A percentile compares a stretch with the other conserved stretches of the same genome.
phyloP scores from a whole-genome alignment of 2,888 invertebrate species.

The Papilio demoleus region DNA sequence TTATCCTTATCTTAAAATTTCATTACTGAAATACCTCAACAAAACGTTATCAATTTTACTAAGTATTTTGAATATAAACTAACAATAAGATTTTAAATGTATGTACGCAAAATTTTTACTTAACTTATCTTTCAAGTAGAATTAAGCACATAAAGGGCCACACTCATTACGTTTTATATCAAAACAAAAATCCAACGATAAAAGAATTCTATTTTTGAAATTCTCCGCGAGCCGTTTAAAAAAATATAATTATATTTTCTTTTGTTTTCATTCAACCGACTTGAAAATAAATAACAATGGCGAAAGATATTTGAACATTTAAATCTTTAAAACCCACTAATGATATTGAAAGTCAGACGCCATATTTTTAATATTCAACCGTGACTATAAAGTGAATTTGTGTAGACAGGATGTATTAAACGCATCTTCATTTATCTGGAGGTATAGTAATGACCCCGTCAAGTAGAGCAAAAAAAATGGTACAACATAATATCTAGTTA shows the following conservation, averaged over 20 bases:
- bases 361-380: no score
- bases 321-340: slow-evolving; percentile 3
- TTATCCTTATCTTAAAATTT: neutral
- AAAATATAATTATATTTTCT: slow-evolving; percentile 16
- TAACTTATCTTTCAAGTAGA: slow-evolving; percentile 14
- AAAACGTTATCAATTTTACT: neutral
- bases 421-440: no score
- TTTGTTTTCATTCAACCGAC: slow-evolving; percentile 4
- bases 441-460: no score
- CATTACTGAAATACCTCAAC: no score
- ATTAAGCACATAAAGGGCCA: slow-evolving; percentile 25
- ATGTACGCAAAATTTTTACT: no score
- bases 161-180: slow-evolving; percentile 29
- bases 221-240: slow-evolving; percentile 2
- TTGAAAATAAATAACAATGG: slow-evolving; percentile 2
- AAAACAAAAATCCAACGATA: neutral
- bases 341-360: neutral
- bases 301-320: neutral
- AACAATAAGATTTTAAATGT: neutral
- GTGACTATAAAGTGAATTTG: no score
- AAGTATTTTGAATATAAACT: neutral
- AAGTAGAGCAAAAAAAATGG: no score
- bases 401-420: no score
- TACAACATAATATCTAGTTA: no score
- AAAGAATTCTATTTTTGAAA: slow-evolving; percentile 7